A percentile compares a stretch with the other conserved stretches of the same genome.
These are phyloP conservation scores for Corvus moneduloides DNA, from an alignment of 2,113 vertebrate species.

Conservation along the genomic window DNA sequence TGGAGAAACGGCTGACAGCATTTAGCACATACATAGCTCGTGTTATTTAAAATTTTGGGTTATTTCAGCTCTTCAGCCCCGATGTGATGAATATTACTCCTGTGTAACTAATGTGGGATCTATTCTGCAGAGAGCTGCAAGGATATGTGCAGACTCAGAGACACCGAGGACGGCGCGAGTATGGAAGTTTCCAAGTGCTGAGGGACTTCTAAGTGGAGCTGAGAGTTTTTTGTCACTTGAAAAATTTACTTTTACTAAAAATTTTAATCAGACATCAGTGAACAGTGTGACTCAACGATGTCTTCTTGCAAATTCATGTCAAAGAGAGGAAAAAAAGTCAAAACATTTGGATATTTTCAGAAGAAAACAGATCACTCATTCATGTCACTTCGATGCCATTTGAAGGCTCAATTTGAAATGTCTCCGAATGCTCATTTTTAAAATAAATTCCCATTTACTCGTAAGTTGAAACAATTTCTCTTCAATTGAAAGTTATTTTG, in stretches of 20 bases:
- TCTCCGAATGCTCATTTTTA: neutral
- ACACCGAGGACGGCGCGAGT: fast-evolving
- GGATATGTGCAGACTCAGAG: neutral
- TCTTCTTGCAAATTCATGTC: neutral
- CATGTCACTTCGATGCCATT: neutral
- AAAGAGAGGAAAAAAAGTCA: neutral
- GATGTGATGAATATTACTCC: neutral
- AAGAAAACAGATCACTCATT: neutral
- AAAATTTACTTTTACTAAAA: neutral
- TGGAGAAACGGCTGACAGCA: fast-evolving
- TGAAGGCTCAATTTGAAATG: neutral
- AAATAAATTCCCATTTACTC: neutral
- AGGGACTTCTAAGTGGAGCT: neutral
- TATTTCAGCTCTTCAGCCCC: neutral
- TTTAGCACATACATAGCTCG: neutral
- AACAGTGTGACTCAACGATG: neutral
- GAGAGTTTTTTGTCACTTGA: neutral
- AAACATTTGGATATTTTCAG: neutral
- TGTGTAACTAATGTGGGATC: neutral
- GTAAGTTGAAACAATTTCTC: neutral
- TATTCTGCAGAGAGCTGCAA: neutral
- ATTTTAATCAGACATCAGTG: neutral
- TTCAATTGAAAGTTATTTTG: neutral
- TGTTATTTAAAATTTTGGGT: neutral
- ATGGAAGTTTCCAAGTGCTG: neutral